Conservation (phyloP, 2,888 invertebrate genomes). For the Napeogenes inachia region DNA sequence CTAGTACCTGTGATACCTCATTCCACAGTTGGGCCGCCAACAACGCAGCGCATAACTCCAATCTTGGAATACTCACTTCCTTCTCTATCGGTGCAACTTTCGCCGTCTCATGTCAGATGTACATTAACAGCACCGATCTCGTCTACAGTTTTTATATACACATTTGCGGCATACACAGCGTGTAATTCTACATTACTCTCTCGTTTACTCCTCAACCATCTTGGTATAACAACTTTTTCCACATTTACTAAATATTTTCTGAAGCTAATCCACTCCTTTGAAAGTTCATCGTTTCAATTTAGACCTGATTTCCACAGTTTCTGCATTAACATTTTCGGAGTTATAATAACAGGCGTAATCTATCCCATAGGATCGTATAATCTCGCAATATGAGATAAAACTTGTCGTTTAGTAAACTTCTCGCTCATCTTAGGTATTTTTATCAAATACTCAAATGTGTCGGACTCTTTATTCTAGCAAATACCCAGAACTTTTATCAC, state of each 20-base stretch:
- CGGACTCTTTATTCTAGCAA: constrained; percentile 31
- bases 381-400: constrained; percentile 31
- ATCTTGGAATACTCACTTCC: constrained; percentile 30
- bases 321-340: constrained; percentile 31
- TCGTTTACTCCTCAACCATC: constrained; percentile 21
- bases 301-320: constrained; percentile 28
- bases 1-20: constrained; percentile 29
- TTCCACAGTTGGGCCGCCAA: constrained; percentile 28
- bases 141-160: constrained; percentile 24
- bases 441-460: constrained; percentile 30
- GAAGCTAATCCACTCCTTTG: constrained; percentile 23
- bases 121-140: constrained; percentile 14
- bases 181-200: constrained; percentile 23
- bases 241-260: constrained; percentile 16
- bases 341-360: constrained; percentile 31
- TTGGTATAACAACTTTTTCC: constrained; percentile 22
- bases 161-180: constrained; percentile 29
- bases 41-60: constrained; percentile 33
- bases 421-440: constrained; percentile 18
- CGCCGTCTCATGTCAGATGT: constrained; percentile 29
- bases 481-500: constrained; percentile 35
- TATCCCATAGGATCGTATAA: constrained; percentile 37
- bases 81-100: constrained; percentile 34
- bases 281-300: constrained; percentile 28
- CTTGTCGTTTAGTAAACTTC: constrained; percentile 28